Conservation (phyloP, 2,797 vertebrate genomes). For the Notoglanidium macrostoma region DNA sequence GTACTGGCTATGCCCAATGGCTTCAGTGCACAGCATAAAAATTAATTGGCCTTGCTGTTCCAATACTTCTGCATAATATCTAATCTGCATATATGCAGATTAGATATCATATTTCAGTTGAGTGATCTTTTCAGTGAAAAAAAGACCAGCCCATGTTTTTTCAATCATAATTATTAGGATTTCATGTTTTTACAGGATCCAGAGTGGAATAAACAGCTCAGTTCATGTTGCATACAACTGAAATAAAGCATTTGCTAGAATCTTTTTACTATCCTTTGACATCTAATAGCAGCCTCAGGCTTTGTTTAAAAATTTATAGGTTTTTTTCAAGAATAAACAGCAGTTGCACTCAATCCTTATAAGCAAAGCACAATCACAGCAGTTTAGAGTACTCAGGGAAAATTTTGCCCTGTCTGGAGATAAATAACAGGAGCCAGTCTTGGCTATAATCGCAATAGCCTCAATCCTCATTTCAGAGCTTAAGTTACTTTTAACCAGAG, state of each 20-base stretch:
- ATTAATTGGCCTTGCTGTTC: too few species aligned
- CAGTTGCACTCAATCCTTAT: neutral
- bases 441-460: neutral
- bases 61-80: too few species aligned
- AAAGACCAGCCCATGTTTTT: neutral
- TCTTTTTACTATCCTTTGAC: neutral
- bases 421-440: neutral
- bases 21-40: too few species aligned
- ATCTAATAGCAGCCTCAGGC: neutral
- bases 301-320: neutral
- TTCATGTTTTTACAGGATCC: neutral
- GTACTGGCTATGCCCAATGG: too few species aligned
- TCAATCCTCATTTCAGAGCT: neutral
- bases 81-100: neutral
- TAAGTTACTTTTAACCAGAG: slow-evolving; percentile 3
- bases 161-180: neutral
- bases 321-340: neutral
- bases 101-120: neutral
- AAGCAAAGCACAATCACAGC: neutral
- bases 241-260: neutral
- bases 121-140: neutral
- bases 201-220: neutral
- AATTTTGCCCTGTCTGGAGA: neutral
- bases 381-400: neutral
- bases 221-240: neutral